Percentiles rank a stretch among this genome's conserved stretches.
phyloP scores from a whole-genome alignment of 2,888 invertebrate species.

The Fissipunctia ypsillon region DNA sequence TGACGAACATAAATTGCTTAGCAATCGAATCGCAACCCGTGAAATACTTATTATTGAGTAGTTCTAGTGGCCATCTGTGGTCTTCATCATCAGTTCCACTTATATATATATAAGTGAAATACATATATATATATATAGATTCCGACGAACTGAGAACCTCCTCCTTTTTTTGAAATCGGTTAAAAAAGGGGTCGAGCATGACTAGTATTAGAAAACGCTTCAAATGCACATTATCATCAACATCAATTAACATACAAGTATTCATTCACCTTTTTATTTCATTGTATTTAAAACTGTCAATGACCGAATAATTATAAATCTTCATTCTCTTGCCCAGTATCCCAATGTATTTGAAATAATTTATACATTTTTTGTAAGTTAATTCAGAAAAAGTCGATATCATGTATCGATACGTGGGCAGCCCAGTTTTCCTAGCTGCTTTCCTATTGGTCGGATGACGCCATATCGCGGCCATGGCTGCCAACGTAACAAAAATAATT shows the following conservation, averaged over 20 bases:
- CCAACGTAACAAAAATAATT: conserved; percentile 74
- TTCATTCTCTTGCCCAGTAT: no score
- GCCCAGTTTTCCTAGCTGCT: conserved; percentile 60
- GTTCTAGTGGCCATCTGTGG: no score
- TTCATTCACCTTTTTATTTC: background rate
- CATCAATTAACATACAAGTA: background rate
- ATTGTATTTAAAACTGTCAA: background rate
- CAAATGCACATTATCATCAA: background rate
- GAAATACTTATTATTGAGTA: no score
- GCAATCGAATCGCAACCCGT: no score
- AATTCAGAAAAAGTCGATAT: conserved; percentile 60
- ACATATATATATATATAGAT: no score
- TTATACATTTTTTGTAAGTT: background rate
- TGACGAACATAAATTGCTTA: no score
- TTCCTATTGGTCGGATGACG: conserved; percentile 79
- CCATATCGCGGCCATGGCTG: conserved; percentile 70
- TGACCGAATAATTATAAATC: background rate
- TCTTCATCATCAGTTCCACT: no score
- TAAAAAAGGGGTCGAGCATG: background rate
- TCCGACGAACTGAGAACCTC: no score
- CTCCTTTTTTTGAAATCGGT: no score
- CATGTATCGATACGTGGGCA: conserved; percentile 68
- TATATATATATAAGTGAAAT: no score
- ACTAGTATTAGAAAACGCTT: background rate
- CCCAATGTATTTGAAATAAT: no score